Evolutionary conservation across 2,888 invertebrate species (phyloP).

Genomic region (Mythimna pallens): DNA sequence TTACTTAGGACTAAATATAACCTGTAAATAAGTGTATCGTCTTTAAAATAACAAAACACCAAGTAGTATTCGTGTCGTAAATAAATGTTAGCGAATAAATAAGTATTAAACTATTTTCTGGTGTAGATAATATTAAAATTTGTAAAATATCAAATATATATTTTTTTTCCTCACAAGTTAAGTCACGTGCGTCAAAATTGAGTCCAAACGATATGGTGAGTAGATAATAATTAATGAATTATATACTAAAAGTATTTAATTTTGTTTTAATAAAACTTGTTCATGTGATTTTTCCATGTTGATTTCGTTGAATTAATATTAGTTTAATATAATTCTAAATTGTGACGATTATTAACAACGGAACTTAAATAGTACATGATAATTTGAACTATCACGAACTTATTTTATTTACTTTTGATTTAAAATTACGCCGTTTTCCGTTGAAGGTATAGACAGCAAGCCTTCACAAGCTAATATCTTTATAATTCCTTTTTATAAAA

Average conservation of each 20-base stretch:
- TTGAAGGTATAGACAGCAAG: background rate
- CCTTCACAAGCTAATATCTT: background rate
- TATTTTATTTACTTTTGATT: background rate
- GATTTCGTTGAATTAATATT: background rate
- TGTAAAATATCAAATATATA: constrained; percentile 21
- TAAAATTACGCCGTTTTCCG: background rate
- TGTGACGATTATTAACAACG: background rate
- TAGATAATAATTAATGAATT: constrained; percentile 22
- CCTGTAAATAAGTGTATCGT: constrained; percentile 54
- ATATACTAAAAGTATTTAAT: background rate
- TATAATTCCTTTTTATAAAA: background rate
- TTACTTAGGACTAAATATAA: constrained; percentile 49
- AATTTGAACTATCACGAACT: no score
- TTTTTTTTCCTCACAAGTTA: constrained; percentile 39
- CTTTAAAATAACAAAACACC: constrained; percentile 61
- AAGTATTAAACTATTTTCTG: constrained; percentile 36
- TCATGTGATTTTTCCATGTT: no score
- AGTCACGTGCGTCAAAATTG: constrained; percentile 51
- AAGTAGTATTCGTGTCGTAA: constrained; percentile 57
- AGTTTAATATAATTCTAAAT: background rate
- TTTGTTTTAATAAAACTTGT: background rate
- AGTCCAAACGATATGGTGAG: constrained; percentile 64
- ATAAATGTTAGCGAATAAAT: constrained; percentile 60
- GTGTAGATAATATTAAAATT: constrained; percentile 33
- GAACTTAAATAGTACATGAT: background rate